Base-by-base conservation (phyloP, 2,113 vertebrate genomes). In the Etheostoma cragini region DNA sequence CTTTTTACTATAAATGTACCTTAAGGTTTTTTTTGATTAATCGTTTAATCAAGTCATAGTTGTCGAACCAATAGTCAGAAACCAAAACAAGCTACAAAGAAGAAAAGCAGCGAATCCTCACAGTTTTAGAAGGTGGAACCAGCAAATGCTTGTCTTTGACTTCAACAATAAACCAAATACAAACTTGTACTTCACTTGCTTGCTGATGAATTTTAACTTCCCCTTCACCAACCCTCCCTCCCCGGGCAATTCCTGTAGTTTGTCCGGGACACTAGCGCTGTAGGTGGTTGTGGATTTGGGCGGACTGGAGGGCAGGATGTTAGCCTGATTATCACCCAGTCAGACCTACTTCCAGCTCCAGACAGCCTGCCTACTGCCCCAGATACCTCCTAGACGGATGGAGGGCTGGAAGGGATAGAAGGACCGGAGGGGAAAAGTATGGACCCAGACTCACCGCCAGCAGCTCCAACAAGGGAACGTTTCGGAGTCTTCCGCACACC, bases 371-470 rank as follows among this genome's bases (percentile, higher is more conserved):
- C 45, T 84, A 73, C 61, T 80, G 86, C 72, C 88, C 90, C 77
- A 85, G 79, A 75, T 88, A 79, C 64, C 57, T 74, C 61, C 38
- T 26, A 62, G 10, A 46, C 15, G 30, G 68, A 78, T 5, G 67
- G 14, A 69, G 45, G 0, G 53, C 49, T 63, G 13, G 45, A 38
- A 67, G 79, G 68, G 75, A 80, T 81, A 72, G 72, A 75, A 30
- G 42, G 26, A 33, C 14, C 3, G 5, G 45, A 22, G 49, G 46
- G 24, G 6, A 0, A 49, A 35, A 10, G 54, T 50, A 69, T 45
- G 47, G 62, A 64, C 38, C 47, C 16, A 35, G 30, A 92, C 96
- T 96, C 93, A 96, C 96, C 95, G 93, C 79, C 67, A 95, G 72
- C 30, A 94, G 47, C 58, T 89, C 94, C 78, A 94, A 87, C 70